These are phyloP conservation scores for Aphidoletes aphidimyza DNA, from an alignment of 2,888 invertebrate species.

Conservation along the genomic window DNA sequence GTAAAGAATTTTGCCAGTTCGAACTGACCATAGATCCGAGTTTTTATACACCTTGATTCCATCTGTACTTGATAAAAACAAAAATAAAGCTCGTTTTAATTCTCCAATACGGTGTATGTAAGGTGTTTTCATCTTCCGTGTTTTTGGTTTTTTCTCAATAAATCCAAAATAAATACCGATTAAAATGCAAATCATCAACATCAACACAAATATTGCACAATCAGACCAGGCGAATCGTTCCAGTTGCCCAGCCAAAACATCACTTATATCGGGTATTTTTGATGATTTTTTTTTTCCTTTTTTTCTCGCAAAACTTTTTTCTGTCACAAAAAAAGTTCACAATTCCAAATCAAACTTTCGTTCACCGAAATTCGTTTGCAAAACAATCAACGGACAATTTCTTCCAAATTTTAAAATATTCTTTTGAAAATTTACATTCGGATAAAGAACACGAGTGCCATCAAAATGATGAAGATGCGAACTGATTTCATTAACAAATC, in stretches of 20 bases:
- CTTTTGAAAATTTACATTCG: neutral
- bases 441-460: neutral
- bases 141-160: constrained; percentile 70
- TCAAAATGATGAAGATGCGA: constrained; percentile 21
- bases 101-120: too few relatives aligned
- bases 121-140: constrained; percentile 74
- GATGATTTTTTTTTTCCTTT: neutral
- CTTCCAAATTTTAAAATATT: neutral
- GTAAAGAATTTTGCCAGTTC: too few relatives aligned
- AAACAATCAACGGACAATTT: too few relatives aligned
- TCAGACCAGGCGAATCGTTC: constrained; percentile 65
- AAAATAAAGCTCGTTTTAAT: too few relatives aligned
- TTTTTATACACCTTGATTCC: too few relatives aligned
- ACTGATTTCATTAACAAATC: constrained; percentile 49
- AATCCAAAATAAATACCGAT: constrained; percentile 86
- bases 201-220: constrained; percentile 67
- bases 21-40: too few relatives aligned
- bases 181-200: constrained; percentile 77
- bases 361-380: too few relatives aligned
- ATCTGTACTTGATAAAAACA: too few relatives aligned
- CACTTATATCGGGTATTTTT: constrained; percentile 35
- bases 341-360: neutral
- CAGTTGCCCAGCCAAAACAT: constrained; percentile 57
- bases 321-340: neutral
- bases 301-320: neutral